Evolutionary conservation across 2,113 vertebrate species (phyloP).

Genomic region (Oryzias celebensis): DNA sequence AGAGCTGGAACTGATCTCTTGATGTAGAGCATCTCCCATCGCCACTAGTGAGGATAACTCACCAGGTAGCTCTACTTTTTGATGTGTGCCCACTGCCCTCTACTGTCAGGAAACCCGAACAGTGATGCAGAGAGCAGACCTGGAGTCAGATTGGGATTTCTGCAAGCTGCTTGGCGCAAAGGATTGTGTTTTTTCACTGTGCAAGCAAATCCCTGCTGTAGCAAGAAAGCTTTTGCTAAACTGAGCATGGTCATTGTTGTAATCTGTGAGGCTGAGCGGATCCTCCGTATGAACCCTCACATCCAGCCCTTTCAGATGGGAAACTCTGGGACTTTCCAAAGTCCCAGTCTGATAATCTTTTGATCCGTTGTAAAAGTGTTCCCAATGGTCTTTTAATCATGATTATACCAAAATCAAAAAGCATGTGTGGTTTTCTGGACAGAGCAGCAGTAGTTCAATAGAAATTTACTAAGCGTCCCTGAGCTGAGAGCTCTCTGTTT

Average conservation of each 20-base stretch:
- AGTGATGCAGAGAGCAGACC: constrained; percentile 2
- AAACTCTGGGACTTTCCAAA: background rate
- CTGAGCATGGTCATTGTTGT: constrained; percentile 38
- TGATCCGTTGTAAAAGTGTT: too few species aligned
- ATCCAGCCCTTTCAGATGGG: background rate
- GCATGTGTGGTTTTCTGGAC: too few species aligned
- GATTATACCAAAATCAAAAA: too few species aligned
- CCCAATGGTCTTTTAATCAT: too few species aligned
- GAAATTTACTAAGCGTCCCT: too few species aligned
- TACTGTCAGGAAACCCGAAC: constrained; percentile 23
- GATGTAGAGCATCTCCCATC: constrained; percentile 63
- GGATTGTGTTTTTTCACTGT: constrained; percentile 36
- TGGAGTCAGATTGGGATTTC: constrained; percentile 1
- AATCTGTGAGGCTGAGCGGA: constrained; percentile 23
- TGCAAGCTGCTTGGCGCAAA: constrained; percentile 21
- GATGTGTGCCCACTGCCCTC: constrained; percentile 46
- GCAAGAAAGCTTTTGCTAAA: constrained; percentile 44
- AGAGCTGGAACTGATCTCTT: constrained; percentile 35
- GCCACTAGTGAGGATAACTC: constrained; percentile 11
- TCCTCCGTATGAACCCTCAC: background rate
- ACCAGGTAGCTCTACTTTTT: background rate
- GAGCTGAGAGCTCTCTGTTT: too few species aligned
- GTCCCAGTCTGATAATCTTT: too few species aligned
- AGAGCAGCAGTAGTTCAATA: too few species aligned
- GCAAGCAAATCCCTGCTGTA: constrained; percentile 32